Evolutionary conservation across 2,797 vertebrate genomes (phyloP), one percentile per base, ranked within the genome.

Genomic region (Heterohyrax brucei): DNA sequence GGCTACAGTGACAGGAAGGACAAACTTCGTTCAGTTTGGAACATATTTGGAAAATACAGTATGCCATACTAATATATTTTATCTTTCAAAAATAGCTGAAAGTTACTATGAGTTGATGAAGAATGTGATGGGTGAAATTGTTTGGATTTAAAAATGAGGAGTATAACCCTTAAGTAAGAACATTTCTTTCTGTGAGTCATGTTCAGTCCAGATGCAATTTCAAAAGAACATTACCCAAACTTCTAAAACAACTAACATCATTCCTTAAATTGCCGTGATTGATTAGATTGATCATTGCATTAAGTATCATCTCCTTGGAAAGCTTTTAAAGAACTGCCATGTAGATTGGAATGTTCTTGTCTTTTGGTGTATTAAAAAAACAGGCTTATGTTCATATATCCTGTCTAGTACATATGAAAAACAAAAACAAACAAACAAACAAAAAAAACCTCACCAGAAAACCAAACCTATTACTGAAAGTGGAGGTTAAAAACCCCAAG

Each of bases 11-110:
- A 39, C 39, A 39, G 39, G 39, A 39, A 39, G 39, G 39, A 39
- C 39, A 39, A 39, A 39, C 39, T 39, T 39, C 39, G 39, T 39
- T 39, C 39, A 39, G 39, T 39, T 39, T 39, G 39, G 39, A 39
- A 39, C 68, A 12, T 80, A 64, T 90, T 77, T 78, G 75, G 33
- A 90, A 89, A 94, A 90, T 19, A 61, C 56, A 68, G 8, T 56
- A 44, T 88, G 73, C 50, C 79, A 88, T n/a, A 46, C 50, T 59
- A 10, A 21, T 85, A 59, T 66, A 92, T 68, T 56, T 13, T 87
- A 66, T 92, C 84, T 93, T 86, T 80, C 56, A 90, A 81, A 94
- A 94, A 91, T 30, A 96, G 70, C 53, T 94, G 22, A 82, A 72
- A 88, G 13, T 50, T 39, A 61, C 66, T 30, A 80, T 13, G 59